A percentile compares a stretch with the other conserved stretches of the same genome.
These are phyloP conservation scores for Drosophila leonis DNA, from an alignment of 2,888 invertebrate species.

Conservation along the genomic window DNA sequence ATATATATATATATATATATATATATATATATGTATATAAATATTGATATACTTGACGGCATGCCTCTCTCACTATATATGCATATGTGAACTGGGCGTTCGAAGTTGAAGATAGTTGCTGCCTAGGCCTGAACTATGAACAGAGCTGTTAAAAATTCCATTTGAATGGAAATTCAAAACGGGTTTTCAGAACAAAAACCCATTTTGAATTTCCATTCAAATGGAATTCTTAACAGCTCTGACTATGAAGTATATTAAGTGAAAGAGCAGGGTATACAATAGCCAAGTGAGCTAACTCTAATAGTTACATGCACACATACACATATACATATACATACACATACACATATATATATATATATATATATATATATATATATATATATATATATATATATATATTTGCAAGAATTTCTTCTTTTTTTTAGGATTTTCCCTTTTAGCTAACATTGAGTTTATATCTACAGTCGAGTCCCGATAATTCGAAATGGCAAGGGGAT, in stretches of 20 bases:
- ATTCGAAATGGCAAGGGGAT: too few species aligned
- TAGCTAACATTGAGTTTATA: too few species aligned
- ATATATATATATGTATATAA: slow-evolving; percentile 48
- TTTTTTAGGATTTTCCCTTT: too few species aligned
- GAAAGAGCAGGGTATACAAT: slow-evolving; percentile 7
- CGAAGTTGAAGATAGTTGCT: slow-evolving; percentile 30
- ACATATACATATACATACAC: neutral
- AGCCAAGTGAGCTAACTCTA: neutral
- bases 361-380: neutral
- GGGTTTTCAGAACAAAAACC: too few species aligned
- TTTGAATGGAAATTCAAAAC: too few species aligned
- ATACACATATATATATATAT: too few species aligned
- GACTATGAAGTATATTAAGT: neutral
- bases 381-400: slow-evolving; percentile 14
- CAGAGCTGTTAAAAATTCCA: too few species aligned
- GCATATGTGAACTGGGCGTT: slow-evolving; percentile 32
- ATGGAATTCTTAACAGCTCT: too few species aligned
- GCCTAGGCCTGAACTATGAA: neutral
- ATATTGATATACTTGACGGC: slow-evolving; percentile 60
- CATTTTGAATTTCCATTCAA: too few species aligned
- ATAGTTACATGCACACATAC: neutral
- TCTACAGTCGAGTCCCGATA: too few species aligned
- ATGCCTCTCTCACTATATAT: slow-evolving; percentile 24
- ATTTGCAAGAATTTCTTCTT: too few species aligned
- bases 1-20: slow-evolving; percentile 12